These are phyloP conservation scores for Troilus luridus DNA, from an alignment of 2,888 invertebrate genomes.

Conservation along the genomic window DNA sequence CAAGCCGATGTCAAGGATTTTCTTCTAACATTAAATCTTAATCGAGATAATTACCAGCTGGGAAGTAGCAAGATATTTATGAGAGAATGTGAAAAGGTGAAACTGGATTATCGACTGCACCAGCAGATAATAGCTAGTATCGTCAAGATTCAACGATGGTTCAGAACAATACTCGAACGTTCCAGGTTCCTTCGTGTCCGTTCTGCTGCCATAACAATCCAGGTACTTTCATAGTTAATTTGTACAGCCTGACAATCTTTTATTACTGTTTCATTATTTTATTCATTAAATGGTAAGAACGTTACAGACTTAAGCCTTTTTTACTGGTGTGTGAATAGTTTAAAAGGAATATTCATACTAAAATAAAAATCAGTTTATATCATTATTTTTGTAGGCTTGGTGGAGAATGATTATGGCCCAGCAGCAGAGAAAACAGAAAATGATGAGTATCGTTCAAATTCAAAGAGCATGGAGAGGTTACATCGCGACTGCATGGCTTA, in stretches of 20 bases:
- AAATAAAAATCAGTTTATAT: slow-evolving; percentile 60
- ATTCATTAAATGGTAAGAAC: too few relatives aligned
- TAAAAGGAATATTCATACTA: background rate
- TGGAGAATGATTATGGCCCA: slow-evolving; percentile 79
- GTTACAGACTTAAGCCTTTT: too few relatives aligned
- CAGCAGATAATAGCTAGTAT: slow-evolving; percentile 95
- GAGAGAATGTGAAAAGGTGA: slow-evolving; percentile 93
- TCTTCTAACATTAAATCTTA: slow-evolving; percentile 85
- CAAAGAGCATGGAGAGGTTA: slow-evolving; percentile 86
- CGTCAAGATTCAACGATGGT: slow-evolving; percentile 82
- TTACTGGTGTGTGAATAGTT: too few relatives aligned
- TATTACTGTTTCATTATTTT: too few relatives aligned
- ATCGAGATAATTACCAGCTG: slow-evolving; percentile 92
- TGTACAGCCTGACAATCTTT: too few relatives aligned
- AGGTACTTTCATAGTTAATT: slow-evolving; percentile 69
- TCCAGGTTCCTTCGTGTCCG: slow-evolving; percentile 82
- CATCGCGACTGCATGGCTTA: slow-evolving; percentile 77
- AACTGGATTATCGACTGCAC: slow-evolving; percentile 91
- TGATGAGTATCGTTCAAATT: slow-evolving; percentile 76
- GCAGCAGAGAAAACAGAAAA: slow-evolving; percentile 73
- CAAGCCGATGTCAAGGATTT: slow-evolving; percentile 90
- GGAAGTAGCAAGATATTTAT: slow-evolving; percentile 92
- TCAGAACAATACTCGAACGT: slow-evolving; percentile 66
- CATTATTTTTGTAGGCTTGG: slow-evolving; percentile 74
- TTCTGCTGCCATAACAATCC: slow-evolving; percentile 82